These are phyloP conservation scores for Chionoecetes opilio DNA, from an alignment of 1,140 invertebrate genomes.

Conservation along the genomic window DNA sequence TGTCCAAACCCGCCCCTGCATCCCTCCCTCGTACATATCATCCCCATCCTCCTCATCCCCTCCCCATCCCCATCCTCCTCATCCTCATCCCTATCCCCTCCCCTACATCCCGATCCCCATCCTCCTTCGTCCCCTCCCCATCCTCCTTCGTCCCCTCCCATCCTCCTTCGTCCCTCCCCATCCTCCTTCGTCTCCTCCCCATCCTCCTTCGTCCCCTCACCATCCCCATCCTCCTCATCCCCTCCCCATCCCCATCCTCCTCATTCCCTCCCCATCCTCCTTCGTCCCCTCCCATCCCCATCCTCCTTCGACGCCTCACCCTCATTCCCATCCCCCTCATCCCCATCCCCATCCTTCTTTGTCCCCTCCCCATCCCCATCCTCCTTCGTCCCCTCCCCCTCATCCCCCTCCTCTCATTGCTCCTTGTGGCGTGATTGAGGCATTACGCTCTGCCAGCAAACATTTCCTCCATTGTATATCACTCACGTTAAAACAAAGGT, in stretches of 20 bases:
- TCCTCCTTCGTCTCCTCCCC: background rate
- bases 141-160: background rate
- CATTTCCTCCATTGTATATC: slow-evolving; percentile 66
- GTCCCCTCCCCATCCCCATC: background rate
- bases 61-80: no score
- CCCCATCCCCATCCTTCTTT: no score
- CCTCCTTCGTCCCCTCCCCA: background rate
- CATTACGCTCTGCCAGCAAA: slow-evolving; percentile 62
- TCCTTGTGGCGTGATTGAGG: slow-evolving; percentile 42
- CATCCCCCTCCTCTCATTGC: background rate
- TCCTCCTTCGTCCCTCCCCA: background rate
- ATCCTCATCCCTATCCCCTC: background rate
- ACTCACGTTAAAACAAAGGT: slow-evolving; percentile 66
- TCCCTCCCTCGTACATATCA: no score
- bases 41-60: background rate
- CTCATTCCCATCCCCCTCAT: no score
- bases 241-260: background rate
- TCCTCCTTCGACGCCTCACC: background rate
- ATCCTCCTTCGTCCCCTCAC: background rate
- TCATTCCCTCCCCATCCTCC: background rate
- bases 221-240: background rate
- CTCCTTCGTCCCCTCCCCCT: background rate
- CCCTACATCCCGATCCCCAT: background rate
- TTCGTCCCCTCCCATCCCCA: background rate
- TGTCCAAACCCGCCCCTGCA: background rate